phyloP scores from a whole-genome alignment of 2,888 invertebrate species.

The Aphelenchoides bicaudatus region DNA sequence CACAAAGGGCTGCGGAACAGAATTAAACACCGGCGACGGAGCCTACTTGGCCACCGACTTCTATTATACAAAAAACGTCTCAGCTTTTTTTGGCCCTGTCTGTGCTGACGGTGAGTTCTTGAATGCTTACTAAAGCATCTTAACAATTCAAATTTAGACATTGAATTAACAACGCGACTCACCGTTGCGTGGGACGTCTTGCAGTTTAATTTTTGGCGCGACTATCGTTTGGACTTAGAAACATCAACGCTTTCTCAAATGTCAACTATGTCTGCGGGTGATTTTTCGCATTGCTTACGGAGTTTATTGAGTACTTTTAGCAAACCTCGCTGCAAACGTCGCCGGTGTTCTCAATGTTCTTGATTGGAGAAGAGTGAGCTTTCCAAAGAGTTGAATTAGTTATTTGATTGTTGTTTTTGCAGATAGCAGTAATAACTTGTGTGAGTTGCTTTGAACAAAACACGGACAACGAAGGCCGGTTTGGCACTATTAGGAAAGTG shows the following conservation, averaged over 20 bases:
- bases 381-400: constrained; percentile 1
- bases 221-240: constrained; percentile 25
- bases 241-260: constrained; percentile 29
- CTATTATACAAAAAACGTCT: constrained; percentile 32
- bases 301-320: no score
- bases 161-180: constrained; percentile 29
- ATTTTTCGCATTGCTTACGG: not conserved
- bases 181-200: constrained; percentile 28
- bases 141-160: constrained; percentile 22
- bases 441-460: constrained; percentile 2
- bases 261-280: constrained; percentile 26
- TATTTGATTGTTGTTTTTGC: not conserved
- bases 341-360: constrained; percentile 21
- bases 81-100: constrained; percentile 37
- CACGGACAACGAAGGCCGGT: not conserved
- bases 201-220: constrained; percentile 40
- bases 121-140: not conserved
- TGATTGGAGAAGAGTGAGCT: constrained; percentile 26
- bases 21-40: constrained; percentile 21
- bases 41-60: constrained; percentile 28
- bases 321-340: constrained; percentile 25
- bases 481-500: constrained; percentile 13
- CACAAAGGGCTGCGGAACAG: constrained; percentile 13
- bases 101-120: constrained; percentile 30
- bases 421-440: constrained; percentile 22